A percentile compares a stretch with the other conserved stretches of the same genome.
These are phyloP conservation scores for Clostera curtula DNA, from an alignment of 2,888 invertebrate species.

Conservation along the genomic window DNA sequence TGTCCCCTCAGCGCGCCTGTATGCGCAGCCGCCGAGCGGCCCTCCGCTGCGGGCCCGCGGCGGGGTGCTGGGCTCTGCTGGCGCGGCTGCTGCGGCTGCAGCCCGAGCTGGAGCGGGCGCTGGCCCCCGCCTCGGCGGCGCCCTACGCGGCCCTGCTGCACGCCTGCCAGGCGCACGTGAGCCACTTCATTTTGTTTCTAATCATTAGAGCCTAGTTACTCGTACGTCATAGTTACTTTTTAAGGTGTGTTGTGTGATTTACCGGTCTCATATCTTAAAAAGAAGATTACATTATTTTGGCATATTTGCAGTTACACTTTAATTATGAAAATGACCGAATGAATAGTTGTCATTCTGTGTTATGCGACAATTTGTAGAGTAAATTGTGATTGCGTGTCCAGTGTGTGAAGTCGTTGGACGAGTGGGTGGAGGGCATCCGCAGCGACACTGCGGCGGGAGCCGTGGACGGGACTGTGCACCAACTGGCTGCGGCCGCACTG, in stretches of 20 bases:
- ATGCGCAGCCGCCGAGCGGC: slow-evolving; percentile 32
- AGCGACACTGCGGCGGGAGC: slow-evolving; percentile 88
- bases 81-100: slow-evolving; percentile 49
- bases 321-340: too few relatives aligned
- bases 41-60: slow-evolving; percentile 35
- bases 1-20: slow-evolving; percentile 34
- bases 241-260: too few relatives aligned
- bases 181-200: too few relatives aligned
- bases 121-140: slow-evolving; percentile 32
- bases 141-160: slow-evolving; percentile 31
- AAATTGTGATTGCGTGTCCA: slow-evolving; percentile 32
- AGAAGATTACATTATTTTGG: too few relatives aligned
- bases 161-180: slow-evolving; percentile 40
- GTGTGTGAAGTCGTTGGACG: slow-evolving; percentile 93
- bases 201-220: too few relatives aligned
- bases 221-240: too few relatives aligned
- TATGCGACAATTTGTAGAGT: not conserved
- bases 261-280: too few relatives aligned
- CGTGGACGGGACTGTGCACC: slow-evolving; percentile 98
- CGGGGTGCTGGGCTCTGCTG: slow-evolving; percentile 52
- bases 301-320: too few relatives aligned
- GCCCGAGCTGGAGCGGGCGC: slow-evolving; percentile 44
- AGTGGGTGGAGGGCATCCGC: slow-evolving; percentile 92
- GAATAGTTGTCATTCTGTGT: too few relatives aligned
- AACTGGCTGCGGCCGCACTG: slow-evolving; percentile 94